Base-by-base conservation (phyloP, 2,888 invertebrate genomes). In the Nomada goodeniana region DNA sequence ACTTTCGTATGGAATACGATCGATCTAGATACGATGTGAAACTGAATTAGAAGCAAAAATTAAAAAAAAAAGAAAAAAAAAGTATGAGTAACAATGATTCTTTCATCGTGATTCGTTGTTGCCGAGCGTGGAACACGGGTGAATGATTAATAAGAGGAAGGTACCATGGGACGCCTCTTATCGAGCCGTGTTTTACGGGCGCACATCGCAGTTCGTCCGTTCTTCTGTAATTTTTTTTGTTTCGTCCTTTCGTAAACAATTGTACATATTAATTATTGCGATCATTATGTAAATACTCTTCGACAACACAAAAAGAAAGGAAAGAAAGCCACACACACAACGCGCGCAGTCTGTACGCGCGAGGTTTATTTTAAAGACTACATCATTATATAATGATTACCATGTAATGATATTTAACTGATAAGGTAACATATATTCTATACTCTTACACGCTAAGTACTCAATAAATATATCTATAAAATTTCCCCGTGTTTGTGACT, bases 401-500 rank as follows among this genome's bases (percentile, higher is more conserved):
- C 88, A 90, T 91, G 91, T 92, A 91, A 91, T 89, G 82, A 90
- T 90, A 90, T 91, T 90, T 91, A 92, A 91, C 86, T 47, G 83
- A 86, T 93, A 92, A 93, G 90, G 91, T 92, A 80, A 91, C 90
- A 92, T 91, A 92, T 92, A 93, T 93, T 93, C 92, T 93, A 93
- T 93, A 93, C 92, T 93, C 93, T 93, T 93, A 93, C 92, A 92
- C 91, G 91, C 92, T 93, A 93, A 93, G 92, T 93, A 93, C 90
- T 93, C 93, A 93, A 93, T 93, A 93, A 93, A 93, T 93, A 93
- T 93, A 93, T 93, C 91, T 93, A 93, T 92, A 93, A 93, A 93
- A 93, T 90, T 89, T 92, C 92, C 92, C 91, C 84, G 93, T 93
- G 93, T 93, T 92, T 92, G 92, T 93, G 92, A 90, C 88, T 92